Conservation (phyloP, 2,797 vertebrate genomes). For the Trachops cirrhosus region DNA sequence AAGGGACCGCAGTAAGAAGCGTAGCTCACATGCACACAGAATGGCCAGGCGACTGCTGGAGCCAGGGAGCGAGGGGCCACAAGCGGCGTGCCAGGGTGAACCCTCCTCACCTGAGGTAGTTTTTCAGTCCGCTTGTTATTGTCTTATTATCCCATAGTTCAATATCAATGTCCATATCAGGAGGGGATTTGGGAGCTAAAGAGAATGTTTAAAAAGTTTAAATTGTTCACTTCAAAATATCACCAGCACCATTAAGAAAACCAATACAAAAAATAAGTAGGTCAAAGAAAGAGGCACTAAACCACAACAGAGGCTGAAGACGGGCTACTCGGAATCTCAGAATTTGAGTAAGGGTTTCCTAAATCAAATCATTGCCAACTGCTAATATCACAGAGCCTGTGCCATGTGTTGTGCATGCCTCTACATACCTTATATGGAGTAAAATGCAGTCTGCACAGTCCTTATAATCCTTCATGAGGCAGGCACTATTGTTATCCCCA, state of each 20-base stretch:
- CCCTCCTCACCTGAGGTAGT: constrained; percentile 95
- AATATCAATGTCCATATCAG: constrained; percentile 94
- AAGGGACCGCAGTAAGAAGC: background rate
- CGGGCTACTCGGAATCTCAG: too few relatives aligned
- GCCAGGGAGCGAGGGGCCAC: fast-evolving
- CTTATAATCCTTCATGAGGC: background rate
- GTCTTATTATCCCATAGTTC: constrained; percentile 98
- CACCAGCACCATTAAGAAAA: constrained; percentile 1
- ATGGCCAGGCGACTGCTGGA: fast-evolving
- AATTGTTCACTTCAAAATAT: background rate
- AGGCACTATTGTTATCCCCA: background rate
- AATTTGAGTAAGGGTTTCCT: background rate
- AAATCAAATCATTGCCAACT: background rate
- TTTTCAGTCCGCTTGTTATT: constrained; percentile 97
- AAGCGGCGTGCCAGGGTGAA: background rate
- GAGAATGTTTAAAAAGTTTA: constrained; percentile 67
- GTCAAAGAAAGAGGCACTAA: background rate
- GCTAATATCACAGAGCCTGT: background rate
- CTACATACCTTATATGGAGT: background rate
- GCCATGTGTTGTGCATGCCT: background rate
- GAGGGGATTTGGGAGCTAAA: constrained; percentile 91
- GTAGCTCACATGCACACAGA: fast-evolving
- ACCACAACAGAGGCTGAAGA: too few relatives aligned
- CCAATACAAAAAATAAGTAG: background rate
- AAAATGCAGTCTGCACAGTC: background rate